Evolutionary conservation across 2,797 vertebrate species (phyloP).

Genomic region (Sciurus vulgaris): DNA sequence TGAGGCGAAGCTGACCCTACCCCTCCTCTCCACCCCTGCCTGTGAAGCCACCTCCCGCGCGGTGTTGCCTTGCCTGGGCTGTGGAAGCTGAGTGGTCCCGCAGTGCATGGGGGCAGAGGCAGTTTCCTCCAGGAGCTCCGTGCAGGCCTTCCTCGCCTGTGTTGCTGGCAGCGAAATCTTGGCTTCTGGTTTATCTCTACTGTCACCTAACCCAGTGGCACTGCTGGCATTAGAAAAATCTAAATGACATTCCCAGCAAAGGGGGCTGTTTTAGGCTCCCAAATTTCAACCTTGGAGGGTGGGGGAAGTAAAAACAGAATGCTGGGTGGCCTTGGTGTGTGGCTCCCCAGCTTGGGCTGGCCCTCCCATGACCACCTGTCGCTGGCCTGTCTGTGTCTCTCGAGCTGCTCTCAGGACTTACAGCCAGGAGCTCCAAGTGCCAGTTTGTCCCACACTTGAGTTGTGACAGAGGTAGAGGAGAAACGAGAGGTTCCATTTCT

Average conservation of each 20-base stretch:
- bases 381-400: not conserved
- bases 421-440: not conserved
- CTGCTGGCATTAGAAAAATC: conserved; percentile 2
- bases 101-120: not conserved
- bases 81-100: fast-evolving
- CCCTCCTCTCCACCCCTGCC: fast-evolving
- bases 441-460: not conserved
- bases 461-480: not conserved
- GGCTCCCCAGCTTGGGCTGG: not conserved
- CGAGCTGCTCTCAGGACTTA: not conserved
- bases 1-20: not conserved
- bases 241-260: not conserved
- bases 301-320: not conserved
- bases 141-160: not conserved
- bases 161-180: not conserved
- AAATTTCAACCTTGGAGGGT: not conserved
- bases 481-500: conserved; percentile 47
- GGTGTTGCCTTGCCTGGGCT: not conserved
- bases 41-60: not conserved
- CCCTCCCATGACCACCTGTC: fast-evolving
- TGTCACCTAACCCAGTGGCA: not conserved
- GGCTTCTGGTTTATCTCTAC: not conserved
- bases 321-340: not conserved
- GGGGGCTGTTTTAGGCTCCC: not conserved
- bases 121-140: not conserved